Evolutionary conservation across 2,113 vertebrate species (phyloP).

Genomic region (Gallinago paraguaiae): DNA sequence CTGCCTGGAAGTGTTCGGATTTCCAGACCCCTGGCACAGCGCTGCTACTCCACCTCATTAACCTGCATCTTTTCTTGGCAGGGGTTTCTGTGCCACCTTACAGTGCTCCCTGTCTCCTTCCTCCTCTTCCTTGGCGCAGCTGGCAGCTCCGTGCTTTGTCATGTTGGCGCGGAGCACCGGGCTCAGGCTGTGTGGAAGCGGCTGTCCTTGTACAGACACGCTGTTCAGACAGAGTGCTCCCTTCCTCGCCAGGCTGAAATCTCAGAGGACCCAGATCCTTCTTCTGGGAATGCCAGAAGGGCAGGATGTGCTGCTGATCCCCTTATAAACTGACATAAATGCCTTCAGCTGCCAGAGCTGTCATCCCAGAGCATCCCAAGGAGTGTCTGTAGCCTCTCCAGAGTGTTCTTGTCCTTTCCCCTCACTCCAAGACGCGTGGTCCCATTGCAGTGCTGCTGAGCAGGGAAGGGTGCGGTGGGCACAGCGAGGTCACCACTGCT

Average conservation of each 20-base stretch:
- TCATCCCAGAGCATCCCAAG: neutral
- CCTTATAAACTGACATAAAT: neutral
- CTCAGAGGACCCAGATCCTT: neutral
- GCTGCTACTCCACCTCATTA: neutral
- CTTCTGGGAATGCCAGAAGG: neutral
- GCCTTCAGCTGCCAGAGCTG: neutral
- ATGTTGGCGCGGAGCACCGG: neutral
- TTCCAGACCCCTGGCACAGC: constrained; percentile 44
- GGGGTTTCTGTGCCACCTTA: neutral
- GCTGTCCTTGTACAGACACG: neutral
- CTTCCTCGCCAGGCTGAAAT: neutral
- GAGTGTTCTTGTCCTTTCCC: fast-evolving
- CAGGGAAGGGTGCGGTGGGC: neutral
- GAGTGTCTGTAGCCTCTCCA: fast-evolving
- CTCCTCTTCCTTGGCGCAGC: neutral
- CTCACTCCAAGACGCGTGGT: fast-evolving
- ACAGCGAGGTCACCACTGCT: neutral
- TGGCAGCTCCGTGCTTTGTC: neutral
- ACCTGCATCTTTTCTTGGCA: constrained; percentile 29
- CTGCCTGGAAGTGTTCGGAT: neutral
- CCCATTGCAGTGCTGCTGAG: neutral
- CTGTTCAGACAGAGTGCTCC: neutral
- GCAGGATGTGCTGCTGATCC: neutral
- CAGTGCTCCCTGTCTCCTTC: neutral
- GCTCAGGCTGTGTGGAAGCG: neutral